Evolutionary conservation across 2,888 invertebrate species (phyloP).

Genomic region (Spisula subtruncata): DNA sequence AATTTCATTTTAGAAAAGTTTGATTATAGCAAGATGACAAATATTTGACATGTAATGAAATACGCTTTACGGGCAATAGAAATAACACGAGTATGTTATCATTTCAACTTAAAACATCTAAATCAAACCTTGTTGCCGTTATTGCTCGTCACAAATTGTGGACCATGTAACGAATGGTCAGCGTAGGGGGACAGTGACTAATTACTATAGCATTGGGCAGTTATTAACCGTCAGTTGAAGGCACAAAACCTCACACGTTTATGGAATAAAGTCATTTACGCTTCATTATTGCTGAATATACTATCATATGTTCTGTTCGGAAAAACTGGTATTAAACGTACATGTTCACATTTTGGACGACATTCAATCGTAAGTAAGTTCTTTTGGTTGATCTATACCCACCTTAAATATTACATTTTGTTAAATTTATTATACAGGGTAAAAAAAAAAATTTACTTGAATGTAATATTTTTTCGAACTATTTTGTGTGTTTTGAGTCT

Average conservation of each 20-base stretch:
- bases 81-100: neutral
- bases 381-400: too few species aligned
- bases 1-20: constrained; percentile 9
- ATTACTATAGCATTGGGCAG: neutral
- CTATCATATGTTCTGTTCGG: neutral
- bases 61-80: neutral
- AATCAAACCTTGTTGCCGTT: neutral
- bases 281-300: neutral
- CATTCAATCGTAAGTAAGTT: too few species aligned
- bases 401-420: too few species aligned
- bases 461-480: too few species aligned
- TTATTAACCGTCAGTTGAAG: neutral
- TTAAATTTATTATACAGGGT: too few species aligned
- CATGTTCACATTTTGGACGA: too few species aligned
- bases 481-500: too few species aligned
- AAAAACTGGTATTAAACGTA: too few species aligned
- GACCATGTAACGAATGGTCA: neutral
- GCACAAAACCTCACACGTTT: neutral
- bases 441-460: too few species aligned
- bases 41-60: constrained; percentile 26
- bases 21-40: neutral
- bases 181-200: constrained; percentile 40
- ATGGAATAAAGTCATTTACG: neutral
- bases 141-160: neutral
- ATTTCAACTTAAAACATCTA: neutral